These are phyloP conservation scores for Chauna torquata DNA, from an alignment of 2,113 vertebrate genomes.

Conservation along the genomic window DNA sequence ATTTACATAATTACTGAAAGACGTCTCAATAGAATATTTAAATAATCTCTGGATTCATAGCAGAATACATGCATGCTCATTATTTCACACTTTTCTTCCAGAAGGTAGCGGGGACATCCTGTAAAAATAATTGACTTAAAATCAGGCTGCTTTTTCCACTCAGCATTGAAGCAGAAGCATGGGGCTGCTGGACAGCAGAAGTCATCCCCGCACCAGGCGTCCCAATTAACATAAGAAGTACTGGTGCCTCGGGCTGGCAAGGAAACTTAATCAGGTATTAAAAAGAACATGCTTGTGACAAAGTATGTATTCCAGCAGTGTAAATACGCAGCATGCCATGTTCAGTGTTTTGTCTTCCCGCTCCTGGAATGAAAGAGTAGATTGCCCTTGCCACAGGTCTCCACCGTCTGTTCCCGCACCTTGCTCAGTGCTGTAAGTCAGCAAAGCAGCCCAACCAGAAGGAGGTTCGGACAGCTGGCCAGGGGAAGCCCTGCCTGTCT, in stretches of 20 bases:
- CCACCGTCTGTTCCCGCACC: conserved; percentile 25
- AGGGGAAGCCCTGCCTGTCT: conserved; percentile 31
- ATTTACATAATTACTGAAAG: neutral
- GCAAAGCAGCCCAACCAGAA: conserved; percentile 35
- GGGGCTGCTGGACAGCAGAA: neutral
- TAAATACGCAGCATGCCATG: conserved; percentile 36
- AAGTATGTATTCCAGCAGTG: conserved; percentile 60
- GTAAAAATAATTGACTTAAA: neutral
- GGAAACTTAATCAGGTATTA: conserved; percentile 51
- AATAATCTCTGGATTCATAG: neutral
- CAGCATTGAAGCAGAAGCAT: neutral
- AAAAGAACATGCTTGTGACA: conserved; percentile 70
- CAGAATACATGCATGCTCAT: neutral
- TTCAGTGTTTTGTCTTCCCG: conserved; percentile 24
- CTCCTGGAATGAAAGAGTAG: conserved; percentile 37
- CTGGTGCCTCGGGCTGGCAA: conserved; percentile 35
- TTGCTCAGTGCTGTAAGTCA: conserved; percentile 4
- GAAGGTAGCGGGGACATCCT: neutral
- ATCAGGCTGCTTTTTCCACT: neutral
- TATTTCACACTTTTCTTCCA: neutral
- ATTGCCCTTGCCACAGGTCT: conserved; percentile 55
- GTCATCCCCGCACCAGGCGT: neutral
- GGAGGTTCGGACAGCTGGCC: conserved; percentile 66
- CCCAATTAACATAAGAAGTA: conserved; percentile 42
- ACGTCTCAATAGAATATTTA: neutral